phyloP scores from a whole-genome alignment of 30 jellyfish, hydroid and myxozoan species.

The Pelagia noctiluca region DNA sequence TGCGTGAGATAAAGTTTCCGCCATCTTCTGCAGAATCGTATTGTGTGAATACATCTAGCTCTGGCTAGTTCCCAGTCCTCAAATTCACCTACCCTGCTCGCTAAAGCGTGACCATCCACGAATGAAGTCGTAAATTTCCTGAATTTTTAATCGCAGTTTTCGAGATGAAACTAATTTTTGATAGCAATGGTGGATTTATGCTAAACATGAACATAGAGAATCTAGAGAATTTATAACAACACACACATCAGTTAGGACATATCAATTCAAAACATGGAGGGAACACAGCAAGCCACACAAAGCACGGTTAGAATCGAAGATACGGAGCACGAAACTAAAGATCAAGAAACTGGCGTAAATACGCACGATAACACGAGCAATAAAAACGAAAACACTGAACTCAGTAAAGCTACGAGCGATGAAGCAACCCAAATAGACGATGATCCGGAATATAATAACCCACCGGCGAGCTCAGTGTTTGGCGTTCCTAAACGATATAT shows the following conservation, averaged over 20 bases:
- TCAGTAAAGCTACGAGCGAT: slow-evolving; percentile 6
- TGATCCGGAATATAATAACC: slow-evolving; percentile 33
- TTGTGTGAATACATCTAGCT: not conserved
- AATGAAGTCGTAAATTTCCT: not conserved
- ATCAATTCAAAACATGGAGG: not conserved
- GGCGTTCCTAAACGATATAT: slow-evolving; percentile 78
- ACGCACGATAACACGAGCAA: not conserved
- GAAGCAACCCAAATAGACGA: slow-evolving; percentile 23
- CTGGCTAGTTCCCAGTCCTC: slow-evolving; percentile 55
- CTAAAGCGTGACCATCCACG: slow-evolving; percentile 4
- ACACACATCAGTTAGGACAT: too few relatives aligned
- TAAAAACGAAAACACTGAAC: not conserved
- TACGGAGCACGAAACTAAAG: not conserved
- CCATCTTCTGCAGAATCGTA: too few relatives aligned
- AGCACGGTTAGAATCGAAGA: not conserved
- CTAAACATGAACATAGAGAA: not conserved
- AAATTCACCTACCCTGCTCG: not conserved
- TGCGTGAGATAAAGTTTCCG: too few relatives aligned
- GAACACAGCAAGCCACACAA: not conserved
- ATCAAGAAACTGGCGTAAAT: not conserved
- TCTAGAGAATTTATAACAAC: not conserved
- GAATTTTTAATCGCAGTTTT: slow-evolving; percentile 3
- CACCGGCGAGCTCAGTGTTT: slow-evolving; percentile 33
- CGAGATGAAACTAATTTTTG: not conserved
- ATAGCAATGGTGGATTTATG: not conserved